Evolutionary conservation across 2,888 invertebrate species (phyloP).

Genomic region (Cistogaster globosa): DNA sequence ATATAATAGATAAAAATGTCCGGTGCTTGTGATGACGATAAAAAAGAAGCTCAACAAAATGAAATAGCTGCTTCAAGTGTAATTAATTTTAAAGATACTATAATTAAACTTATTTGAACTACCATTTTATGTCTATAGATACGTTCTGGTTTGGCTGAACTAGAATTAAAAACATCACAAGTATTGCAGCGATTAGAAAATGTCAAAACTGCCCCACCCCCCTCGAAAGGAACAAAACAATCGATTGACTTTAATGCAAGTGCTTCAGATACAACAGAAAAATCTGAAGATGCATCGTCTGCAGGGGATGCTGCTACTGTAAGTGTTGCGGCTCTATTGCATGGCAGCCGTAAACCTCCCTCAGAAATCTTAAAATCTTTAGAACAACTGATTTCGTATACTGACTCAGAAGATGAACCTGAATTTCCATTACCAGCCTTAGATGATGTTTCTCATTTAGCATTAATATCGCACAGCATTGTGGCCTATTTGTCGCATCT

Average conservation of each 20-base stretch:
- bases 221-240: slow-evolving; percentile 78
- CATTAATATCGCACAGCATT: slow-evolving; percentile 93
- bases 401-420: slow-evolving; percentile 85
- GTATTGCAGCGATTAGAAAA: slow-evolving; percentile 89
- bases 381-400: slow-evolving; percentile 87
- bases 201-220: slow-evolving; percentile 79
- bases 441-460: slow-evolving; percentile 86
- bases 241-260: slow-evolving; percentile 74
- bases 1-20: slow-evolving; percentile 73
- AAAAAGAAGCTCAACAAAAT: slow-evolving; percentile 77
- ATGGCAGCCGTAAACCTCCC: slow-evolving; percentile 84
- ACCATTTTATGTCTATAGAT: slow-evolving; percentile 81
- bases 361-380: slow-evolving; percentile 84
- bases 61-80: slow-evolving; percentile 83
- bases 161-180: slow-evolving; percentile 89
- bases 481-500: slow-evolving; percentile 93
- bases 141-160: slow-evolving; percentile 86
- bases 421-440: slow-evolving; percentile 86
- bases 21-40: slow-evolving; percentile 76
- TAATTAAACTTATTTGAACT: slow-evolving; percentile 17
- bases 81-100: slow-evolving; percentile 71
- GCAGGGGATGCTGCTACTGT: slow-evolving; percentile 40
- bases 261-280: slow-evolving; percentile 47
- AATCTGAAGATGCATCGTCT: slow-evolving; percentile 42
- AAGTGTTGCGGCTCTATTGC: slow-evolving; percentile 78